Evolutionary conservation across 2,888 invertebrate species (phyloP).

Genomic region (Macroteleia sp.): DNA sequence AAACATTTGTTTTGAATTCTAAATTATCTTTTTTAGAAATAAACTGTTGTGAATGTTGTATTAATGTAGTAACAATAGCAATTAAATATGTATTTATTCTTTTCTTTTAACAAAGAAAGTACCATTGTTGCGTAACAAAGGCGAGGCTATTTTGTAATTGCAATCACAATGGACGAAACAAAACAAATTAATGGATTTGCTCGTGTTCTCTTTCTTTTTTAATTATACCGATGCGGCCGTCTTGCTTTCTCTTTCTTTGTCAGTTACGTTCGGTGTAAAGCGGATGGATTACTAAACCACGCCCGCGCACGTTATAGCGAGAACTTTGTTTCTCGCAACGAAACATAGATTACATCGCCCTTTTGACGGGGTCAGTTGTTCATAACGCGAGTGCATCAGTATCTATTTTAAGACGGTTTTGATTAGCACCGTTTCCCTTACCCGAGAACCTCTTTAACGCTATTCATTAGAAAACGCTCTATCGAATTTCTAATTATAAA

Average conservation of each 20-base stretch:
- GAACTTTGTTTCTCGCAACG: conserved; percentile 53
- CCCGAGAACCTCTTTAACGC: conserved; percentile 26
- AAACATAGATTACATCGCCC: conserved; percentile 52
- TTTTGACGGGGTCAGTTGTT: conserved; percentile 59
- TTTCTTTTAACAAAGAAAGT: no score
- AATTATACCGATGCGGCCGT: conserved; percentile 10
- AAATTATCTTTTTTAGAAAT: no score
- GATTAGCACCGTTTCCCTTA: conserved; percentile 32
- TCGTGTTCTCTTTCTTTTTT: conserved; percentile 8
- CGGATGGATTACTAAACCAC: conserved; percentile 65
- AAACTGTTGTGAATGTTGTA: no score
- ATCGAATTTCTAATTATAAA: conserved; percentile 47
- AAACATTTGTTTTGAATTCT: no score
- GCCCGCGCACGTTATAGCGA: conserved; percentile 49
- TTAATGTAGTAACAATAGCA: no score
- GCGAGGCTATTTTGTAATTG: conserved; percentile 8
- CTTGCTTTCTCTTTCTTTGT: conserved; percentile 59
- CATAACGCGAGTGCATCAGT: conserved; percentile 48
- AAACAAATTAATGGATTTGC: conserved; percentile 15
- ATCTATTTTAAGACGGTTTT: conserved; percentile 50
- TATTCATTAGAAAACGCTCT: conserved; percentile 43
- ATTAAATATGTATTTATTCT: no score
- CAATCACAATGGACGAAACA: conserved; percentile 2
- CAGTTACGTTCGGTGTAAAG: conserved; percentile 46
- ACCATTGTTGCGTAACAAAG: neutral